These are phyloP conservation scores for Ylistrum balloti DNA, from an alignment of 1,140 invertebrate species.

Conservation along the genomic window DNA sequence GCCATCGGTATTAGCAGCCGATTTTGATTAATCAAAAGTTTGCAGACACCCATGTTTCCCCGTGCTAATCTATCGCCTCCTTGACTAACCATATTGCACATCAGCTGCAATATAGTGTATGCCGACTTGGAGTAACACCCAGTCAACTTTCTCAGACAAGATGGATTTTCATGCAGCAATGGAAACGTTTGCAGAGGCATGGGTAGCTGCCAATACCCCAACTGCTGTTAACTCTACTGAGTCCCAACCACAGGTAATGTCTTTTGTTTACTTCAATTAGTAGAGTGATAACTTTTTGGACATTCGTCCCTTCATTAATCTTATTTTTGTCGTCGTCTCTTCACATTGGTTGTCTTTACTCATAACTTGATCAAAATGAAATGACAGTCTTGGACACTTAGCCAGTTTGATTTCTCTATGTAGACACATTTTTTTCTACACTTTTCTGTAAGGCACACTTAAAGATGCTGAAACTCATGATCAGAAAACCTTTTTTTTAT, in stretches of 20 bases:
- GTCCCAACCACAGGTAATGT: constrained; percentile 77
- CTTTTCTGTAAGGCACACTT: no score
- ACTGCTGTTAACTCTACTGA: constrained; percentile 80
- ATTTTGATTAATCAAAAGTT: constrained; percentile 36
- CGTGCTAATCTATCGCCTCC: constrained; percentile 24
- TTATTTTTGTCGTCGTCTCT: no score
- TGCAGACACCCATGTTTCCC: constrained; percentile 24
- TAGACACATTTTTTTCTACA: no score
- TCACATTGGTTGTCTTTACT: no score
- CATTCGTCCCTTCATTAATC: no score
- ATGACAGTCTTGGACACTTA: background rate
- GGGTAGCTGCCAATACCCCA: constrained; percentile 96
- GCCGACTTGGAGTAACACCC: constrained; percentile 44
- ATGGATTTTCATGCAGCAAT: constrained; percentile 99
- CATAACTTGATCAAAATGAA: no score
- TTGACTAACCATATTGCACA: constrained; percentile 34
- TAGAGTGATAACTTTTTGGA: background rate
- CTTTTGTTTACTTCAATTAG: constrained; percentile 37
- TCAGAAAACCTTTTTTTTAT: no score
- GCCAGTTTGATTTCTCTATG: background rate
- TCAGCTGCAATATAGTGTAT: constrained; percentile 53
- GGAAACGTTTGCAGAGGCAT: constrained; percentile 98
- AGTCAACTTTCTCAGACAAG: constrained; percentile 50
- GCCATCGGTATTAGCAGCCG: constrained; percentile 21
- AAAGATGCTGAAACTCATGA: no score